Evolutionary conservation across 2,888 invertebrate species (phyloP).

Genomic region (Stegana nigrithorax): DNA sequence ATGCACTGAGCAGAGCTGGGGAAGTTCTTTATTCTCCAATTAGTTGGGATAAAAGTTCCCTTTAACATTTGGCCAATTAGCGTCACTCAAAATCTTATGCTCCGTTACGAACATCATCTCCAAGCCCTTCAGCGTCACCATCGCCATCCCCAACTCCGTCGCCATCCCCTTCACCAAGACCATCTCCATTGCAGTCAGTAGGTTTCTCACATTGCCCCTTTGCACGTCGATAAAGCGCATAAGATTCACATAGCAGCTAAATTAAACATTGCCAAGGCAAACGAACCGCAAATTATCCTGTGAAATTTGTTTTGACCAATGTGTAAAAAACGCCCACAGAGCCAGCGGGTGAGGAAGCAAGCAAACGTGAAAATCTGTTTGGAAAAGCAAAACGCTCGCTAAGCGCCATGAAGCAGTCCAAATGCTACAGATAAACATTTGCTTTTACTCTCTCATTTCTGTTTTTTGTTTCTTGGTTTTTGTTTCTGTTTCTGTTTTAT

Average conservation of each 20-base stretch:
- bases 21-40: no score
- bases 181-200: no score
- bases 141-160: no score
- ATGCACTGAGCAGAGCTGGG: no score
- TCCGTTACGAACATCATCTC: no score
- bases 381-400: neutral
- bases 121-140: no score
- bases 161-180: no score
- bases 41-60: no score
- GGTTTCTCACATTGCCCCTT: no score
- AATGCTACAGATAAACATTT: constrained; percentile 35
- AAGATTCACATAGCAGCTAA: constrained; percentile 30
- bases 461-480: neutral
- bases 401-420: neutral
- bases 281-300: constrained; percentile 45
- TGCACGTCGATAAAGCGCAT: constrained; percentile 32
- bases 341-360: neutral
- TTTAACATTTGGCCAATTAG: no score
- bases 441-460: no score
- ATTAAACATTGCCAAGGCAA: constrained; percentile 34
- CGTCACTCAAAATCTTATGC: no score
- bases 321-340: constrained; percentile 20
- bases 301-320: constrained; percentile 34
- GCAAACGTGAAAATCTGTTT: neutral
- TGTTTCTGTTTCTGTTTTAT: neutral